Evolutionary conservation across 2,888 invertebrate species (phyloP).

Genomic region (Hemithea aestivaria): DNA sequence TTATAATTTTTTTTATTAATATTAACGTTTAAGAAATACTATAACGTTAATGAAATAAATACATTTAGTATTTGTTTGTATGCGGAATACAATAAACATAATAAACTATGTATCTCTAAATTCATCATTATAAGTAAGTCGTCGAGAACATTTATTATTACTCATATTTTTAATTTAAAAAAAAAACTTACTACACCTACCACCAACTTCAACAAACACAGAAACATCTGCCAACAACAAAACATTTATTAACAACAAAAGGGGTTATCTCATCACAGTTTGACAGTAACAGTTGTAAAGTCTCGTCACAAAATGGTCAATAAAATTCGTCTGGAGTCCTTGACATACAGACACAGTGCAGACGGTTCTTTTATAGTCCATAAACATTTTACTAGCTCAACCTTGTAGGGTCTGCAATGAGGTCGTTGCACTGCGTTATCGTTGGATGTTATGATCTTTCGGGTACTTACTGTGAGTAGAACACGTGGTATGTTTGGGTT

Average conservation of each 20-base stretch:
- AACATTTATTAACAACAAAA: constrained; percentile 33
- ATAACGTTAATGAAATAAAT: too few species aligned
- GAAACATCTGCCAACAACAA: neutral
- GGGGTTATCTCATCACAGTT: constrained; percentile 38
- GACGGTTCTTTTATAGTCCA: constrained; percentile 75
- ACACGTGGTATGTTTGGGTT: constrained; percentile 16
- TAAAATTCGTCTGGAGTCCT: constrained; percentile 73
- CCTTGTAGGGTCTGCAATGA: constrained; percentile 77
- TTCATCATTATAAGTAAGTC: too few species aligned
- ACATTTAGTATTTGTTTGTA: too few species aligned
- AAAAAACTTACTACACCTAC: too few species aligned
- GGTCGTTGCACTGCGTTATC: constrained; percentile 73
- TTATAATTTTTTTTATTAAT: too few species aligned
- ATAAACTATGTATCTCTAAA: too few species aligned
- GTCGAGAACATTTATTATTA: too few species aligned
- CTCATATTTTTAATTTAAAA: too few species aligned
- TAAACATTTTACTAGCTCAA: constrained; percentile 78
- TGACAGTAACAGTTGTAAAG: constrained; percentile 49
- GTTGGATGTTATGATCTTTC: constrained; percentile 43
- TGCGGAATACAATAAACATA: too few species aligned
- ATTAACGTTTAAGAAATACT: too few species aligned
- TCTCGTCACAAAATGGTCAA: constrained; percentile 59
- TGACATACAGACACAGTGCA: constrained; percentile 75
- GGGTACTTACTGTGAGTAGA: constrained; percentile 1
- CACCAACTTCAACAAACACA: too few species aligned